phyloP scores from a whole-genome alignment of 2,888 invertebrate species.

The Amiota mariae region DNA sequence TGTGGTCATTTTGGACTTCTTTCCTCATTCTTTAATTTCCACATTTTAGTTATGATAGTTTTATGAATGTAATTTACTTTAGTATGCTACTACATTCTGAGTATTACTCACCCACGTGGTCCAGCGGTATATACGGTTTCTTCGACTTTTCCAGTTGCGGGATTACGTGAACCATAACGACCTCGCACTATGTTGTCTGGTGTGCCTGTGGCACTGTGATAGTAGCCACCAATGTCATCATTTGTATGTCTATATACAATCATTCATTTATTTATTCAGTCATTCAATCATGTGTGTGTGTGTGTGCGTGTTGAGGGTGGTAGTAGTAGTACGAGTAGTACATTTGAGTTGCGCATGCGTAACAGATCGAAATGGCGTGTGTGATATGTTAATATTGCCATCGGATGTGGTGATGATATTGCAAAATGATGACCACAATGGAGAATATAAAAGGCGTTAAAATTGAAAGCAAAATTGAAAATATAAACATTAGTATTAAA shows the following conservation, averaged over 20 bases:
- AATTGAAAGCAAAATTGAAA: conserved; percentile 32
- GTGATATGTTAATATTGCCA: conserved; percentile 18
- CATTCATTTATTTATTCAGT: conserved; percentile 4
- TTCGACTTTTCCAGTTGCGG: conserved; percentile 81
- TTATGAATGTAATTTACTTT: background rate
- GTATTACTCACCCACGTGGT: conserved; percentile 78
- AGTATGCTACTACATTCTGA: background rate
- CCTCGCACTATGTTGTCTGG: conserved; percentile 81
- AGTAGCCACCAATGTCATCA: conserved; percentile 81
- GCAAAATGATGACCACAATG: conserved; percentile 48
- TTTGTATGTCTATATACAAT: conserved; percentile 75
- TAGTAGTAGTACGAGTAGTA: conserved; percentile 30
- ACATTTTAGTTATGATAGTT: conserved; percentile 29
- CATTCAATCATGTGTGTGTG: background rate
- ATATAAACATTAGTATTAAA: conserved; percentile 36
- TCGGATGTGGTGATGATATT: conserved; percentile 43
- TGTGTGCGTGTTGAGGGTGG: background rate
- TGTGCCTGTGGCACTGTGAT: conserved; percentile 79
- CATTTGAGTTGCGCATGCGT: conserved; percentile 41
- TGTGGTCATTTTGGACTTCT: conserved; percentile 43
- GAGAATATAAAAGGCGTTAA: conserved; percentile 55
- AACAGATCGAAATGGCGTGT: conserved; percentile 46
- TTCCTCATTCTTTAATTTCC: conserved; percentile 26
- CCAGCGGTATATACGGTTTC: conserved; percentile 85
- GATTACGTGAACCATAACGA: conserved; percentile 82